phyloP scores from a whole-genome alignment of 2,888 invertebrate species.

The Listrodromus nycthemerus region DNA sequence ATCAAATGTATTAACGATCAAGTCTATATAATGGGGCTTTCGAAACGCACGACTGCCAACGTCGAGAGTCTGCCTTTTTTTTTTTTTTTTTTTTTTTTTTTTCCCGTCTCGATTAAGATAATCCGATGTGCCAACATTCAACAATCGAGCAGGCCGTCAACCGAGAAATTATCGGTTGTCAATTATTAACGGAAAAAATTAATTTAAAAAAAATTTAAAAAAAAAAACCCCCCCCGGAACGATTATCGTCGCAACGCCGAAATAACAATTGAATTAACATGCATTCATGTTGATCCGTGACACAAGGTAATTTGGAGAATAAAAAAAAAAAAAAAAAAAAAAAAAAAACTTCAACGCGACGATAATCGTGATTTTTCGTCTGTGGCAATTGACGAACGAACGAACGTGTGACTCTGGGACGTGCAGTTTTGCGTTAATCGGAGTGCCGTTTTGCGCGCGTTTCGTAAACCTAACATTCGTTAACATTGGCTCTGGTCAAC shows the following conservation, averaged over 20 bases:
- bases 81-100: too few species aligned
- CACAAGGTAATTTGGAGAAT: too few species aligned
- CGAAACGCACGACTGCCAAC: slow-evolving; percentile 43
- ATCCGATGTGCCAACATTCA: neutral
- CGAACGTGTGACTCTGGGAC: slow-evolving; percentile 27
- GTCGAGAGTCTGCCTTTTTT: slow-evolving; percentile 13
- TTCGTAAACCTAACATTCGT: slow-evolving; percentile 6
- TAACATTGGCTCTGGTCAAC: slow-evolving; percentile 16
- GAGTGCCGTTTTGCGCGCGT: slow-evolving; percentile 18
- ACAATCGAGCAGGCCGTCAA: neutral
- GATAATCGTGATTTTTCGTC: too few species aligned
- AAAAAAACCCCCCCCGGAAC: too few species aligned
- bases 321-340: too few species aligned
- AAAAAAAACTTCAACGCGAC: too few species aligned
- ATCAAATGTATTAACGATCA: slow-evolving; percentile 77
- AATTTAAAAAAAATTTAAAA: too few species aligned
- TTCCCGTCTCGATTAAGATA: slow-evolving; percentile 27
- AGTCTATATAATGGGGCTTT: slow-evolving; percentile 80
- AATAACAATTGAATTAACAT: slow-evolving; percentile 32
- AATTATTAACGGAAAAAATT: neutral
- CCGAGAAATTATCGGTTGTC: too few species aligned
- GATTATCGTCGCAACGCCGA: neutral
- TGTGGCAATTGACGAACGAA: too few species aligned
- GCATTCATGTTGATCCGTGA: slow-evolving; percentile 10
- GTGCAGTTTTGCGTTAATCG: slow-evolving; percentile 20